Conservation (phyloP, 1,140 invertebrate genomes). For the Cardiocondyla obscurior region DNA sequence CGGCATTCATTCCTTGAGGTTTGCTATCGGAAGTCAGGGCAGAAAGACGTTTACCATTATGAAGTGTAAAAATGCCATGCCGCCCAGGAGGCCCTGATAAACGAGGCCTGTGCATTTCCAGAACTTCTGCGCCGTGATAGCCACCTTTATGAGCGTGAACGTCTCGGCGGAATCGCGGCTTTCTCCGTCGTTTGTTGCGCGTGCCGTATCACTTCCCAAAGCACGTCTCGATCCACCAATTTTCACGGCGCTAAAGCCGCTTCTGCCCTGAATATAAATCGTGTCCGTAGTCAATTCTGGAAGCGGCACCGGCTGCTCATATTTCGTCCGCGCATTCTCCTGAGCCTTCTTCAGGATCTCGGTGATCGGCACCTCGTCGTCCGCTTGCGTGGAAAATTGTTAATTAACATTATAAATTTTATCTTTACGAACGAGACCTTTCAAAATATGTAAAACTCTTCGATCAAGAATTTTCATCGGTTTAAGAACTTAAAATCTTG, state of each 20-base stretch:
- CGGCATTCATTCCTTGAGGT: background rate
- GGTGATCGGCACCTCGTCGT: conserved; percentile 78
- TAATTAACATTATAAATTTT: background rate
- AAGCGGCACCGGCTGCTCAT: conserved; percentile 76
- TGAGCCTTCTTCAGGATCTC: conserved; percentile 78
- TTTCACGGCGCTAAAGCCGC: conserved; percentile 80
- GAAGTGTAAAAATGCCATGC: conserved; percentile 80
- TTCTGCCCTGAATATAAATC: conserved; percentile 81
- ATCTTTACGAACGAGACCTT: background rate
- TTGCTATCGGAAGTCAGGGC: background rate
- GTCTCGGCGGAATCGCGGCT: conserved; percentile 32
- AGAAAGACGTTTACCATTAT: conserved; percentile 73
- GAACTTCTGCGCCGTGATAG: conserved; percentile 76
- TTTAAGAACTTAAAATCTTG: background rate
- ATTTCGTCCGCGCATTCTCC: conserved; percentile 73
- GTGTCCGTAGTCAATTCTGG: conserved; percentile 78
- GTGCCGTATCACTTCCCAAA: conserved; percentile 31
- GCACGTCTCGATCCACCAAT: conserved; percentile 62
- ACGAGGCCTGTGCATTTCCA: conserved; percentile 76
- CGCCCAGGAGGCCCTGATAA: conserved; percentile 80
- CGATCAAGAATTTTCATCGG: background rate
- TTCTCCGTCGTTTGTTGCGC: background rate
- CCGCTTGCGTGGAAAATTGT: conserved; percentile 37
- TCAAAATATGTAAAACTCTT: background rate
- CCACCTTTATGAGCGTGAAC: conserved; percentile 75